phyloP scores from a whole-genome alignment of 2,797 vertebrate species.

The Darevskia mixta region DNA sequence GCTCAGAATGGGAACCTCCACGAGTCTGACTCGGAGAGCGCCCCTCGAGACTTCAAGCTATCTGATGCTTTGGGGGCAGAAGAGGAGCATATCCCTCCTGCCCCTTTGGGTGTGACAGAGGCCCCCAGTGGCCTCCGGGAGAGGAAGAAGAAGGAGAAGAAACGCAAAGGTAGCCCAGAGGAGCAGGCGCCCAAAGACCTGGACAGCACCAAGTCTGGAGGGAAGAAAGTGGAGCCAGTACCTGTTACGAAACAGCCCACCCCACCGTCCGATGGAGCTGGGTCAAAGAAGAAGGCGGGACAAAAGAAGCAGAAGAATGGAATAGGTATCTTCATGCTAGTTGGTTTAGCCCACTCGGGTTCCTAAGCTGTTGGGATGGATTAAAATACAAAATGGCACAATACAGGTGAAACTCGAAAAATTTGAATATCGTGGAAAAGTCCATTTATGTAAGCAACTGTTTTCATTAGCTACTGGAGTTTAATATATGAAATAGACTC shows the following conservation, averaged over 20 bases:
- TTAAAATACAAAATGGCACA: no score
- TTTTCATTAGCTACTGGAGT: no score
- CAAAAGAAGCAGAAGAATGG: constrained; percentile 93
- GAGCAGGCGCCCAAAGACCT: constrained; percentile 81
- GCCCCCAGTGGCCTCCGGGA: constrained; percentile 82
- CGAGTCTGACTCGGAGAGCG: constrained; percentile 91
- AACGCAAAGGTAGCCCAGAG: constrained; percentile 78
- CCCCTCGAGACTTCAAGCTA: constrained; percentile 85
- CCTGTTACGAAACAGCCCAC: constrained; percentile 87
- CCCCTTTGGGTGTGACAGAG: constrained; percentile 65
- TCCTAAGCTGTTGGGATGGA: neutral
- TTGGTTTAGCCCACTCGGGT: neutral
- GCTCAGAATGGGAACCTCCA: constrained; percentile 84
- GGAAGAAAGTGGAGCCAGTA: constrained; percentile 83
- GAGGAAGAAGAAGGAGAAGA: constrained; percentile 96
- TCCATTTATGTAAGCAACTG: no score
- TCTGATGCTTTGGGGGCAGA: constrained; percentile 82
- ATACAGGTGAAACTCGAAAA: no score
- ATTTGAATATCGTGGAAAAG: no score
- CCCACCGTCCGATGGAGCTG: constrained; percentile 80
- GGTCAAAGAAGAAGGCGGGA: constrained; percentile 87
- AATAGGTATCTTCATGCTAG: constrained; percentile 76
- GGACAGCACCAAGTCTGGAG: constrained; percentile 86
- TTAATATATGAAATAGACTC: no score
- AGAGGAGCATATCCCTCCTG: constrained; percentile 80